phyloP scores from a whole-genome alignment of 2,113 vertebrate genomes.

The Burhinus bistriatus region DNA sequence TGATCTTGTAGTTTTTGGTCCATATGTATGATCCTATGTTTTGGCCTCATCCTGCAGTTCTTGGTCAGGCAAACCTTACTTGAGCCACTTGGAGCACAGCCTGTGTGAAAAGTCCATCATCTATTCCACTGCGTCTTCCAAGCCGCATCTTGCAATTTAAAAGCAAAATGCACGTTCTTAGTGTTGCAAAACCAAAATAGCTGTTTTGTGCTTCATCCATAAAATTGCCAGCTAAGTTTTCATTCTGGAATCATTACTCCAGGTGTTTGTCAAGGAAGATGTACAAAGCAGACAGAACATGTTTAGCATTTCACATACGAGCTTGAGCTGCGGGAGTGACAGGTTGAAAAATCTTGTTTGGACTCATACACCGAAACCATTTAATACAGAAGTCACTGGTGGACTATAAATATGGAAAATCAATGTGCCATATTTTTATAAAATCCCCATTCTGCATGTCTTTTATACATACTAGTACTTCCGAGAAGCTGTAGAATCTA shows the following conservation, averaged over 20 bases:
- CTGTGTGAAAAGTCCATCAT: background rate
- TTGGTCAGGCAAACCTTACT: background rate
- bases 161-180: background rate
- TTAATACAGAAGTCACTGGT: slow-evolving; percentile 41
- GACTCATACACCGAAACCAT: slow-evolving; percentile 14
- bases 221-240: slow-evolving; percentile 21
- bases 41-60: background rate
- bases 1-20: background rate
- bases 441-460: background rate
- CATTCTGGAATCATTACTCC: background rate
- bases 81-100: background rate
- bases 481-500: background rate
- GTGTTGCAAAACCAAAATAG: background rate
- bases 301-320: slow-evolving; percentile 31
- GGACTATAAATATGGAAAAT: slow-evolving; percentile 37
- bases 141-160: background rate
- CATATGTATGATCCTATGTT: background rate
- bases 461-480: background rate
- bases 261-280: slow-evolving; percentile 47
- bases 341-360: slow-evolving; percentile 53
- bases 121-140: background rate
- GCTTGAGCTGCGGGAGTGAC: background rate
- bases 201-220: background rate
- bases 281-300: slow-evolving; percentile 4
- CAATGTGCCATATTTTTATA: slow-evolving; percentile 2